Conservation (phyloP, 2,888 invertebrate genomes). For the Microlaimidae sp. region DNA sequence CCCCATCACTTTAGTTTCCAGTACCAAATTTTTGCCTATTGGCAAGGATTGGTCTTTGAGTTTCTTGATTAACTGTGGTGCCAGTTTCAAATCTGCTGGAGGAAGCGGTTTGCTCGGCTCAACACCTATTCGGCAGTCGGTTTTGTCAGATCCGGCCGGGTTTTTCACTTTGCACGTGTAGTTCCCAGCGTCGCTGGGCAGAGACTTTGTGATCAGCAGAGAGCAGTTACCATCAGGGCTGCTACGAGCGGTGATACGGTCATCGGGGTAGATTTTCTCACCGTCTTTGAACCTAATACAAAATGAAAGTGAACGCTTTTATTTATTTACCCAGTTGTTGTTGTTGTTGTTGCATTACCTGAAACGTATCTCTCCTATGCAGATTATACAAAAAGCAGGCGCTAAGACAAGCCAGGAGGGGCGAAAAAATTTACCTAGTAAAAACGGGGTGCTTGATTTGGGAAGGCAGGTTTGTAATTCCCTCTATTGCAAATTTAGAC, state of each 20-base stretch:
- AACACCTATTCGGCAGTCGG: neutral
- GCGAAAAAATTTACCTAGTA: too few species aligned
- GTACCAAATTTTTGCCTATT: too few species aligned
- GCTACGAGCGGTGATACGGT: slow-evolving; percentile 22
- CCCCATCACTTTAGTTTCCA: slow-evolving; percentile 70
- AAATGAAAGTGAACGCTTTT: too few species aligned
- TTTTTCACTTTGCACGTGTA: slow-evolving; percentile 85
- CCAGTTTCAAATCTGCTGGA: neutral
- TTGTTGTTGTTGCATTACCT: too few species aligned
- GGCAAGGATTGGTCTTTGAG: too few species aligned
- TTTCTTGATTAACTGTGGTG: slow-evolving; percentile 55
- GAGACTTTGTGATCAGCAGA: slow-evolving; percentile 63
- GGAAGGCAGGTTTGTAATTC: too few species aligned
- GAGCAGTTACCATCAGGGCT: slow-evolving; percentile 43
- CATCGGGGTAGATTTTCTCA: slow-evolving; percentile 24
- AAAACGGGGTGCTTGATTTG: too few species aligned
- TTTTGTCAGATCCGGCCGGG: slow-evolving; percentile 59
- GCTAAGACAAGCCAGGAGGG: too few species aligned
- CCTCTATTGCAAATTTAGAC: too few species aligned
- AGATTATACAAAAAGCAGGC: too few species aligned
- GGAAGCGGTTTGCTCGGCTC: slow-evolving; percentile 33
- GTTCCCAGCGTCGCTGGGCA: slow-evolving; percentile 68
- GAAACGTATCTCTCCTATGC: too few species aligned
- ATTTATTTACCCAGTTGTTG: too few species aligned
- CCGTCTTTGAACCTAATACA: slow-evolving; percentile 32